Base-by-base conservation (phyloP, 1,140 invertebrate species). In the Temnothorax longispinosus region DNA sequence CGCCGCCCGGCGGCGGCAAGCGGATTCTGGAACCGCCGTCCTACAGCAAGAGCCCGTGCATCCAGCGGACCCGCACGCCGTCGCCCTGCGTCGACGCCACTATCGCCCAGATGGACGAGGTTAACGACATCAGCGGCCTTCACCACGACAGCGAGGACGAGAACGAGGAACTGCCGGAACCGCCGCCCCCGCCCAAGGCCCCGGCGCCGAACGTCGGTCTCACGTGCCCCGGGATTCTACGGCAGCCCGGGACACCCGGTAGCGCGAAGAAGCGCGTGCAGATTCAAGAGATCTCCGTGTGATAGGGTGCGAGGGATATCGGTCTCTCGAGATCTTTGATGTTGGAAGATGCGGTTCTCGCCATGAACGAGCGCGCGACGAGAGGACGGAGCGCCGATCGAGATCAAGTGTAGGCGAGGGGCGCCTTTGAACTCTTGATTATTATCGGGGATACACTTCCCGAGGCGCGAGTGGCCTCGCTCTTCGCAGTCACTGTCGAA, bases 201-300 rank as follows among this genome's bases (percentile, higher is more conserved):
- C 95, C 95, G 4, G 95, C 96, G 0, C 95, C 96, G 0, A 94
- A 92, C 72, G 81, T 91, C 64, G 80, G 88, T 2, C 90, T 94
- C 18, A 92, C 95, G 86, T 96, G 95, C 88, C 95, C 95, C 3
- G 97, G 97, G 0, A 97, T 97, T 32, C 93, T 97, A 6, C 92
- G 97, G 41, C 96, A 97, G 87, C 96, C 96, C 0, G 96, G 96
- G 2, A 96, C 96, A 3, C 96, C 96, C 0, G 97, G 97, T 56
- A 96, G 97, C 71, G 97, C 97, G 95, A 98, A 98, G 94, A 98
- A 98, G 95, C 96, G 98, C 90, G 98, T 98, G 87, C 98, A 98
- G 95, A 98, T 98, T 94, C 97, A 98, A 94, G 97, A 98, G 94
- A 98, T 98, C 95, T 98, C 97, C 62, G 98, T 98, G 94, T 98